Evolutionary conservation across 2,113 vertebrate genomes (phyloP).

Genomic region (Leiothrix lutea): DNA sequence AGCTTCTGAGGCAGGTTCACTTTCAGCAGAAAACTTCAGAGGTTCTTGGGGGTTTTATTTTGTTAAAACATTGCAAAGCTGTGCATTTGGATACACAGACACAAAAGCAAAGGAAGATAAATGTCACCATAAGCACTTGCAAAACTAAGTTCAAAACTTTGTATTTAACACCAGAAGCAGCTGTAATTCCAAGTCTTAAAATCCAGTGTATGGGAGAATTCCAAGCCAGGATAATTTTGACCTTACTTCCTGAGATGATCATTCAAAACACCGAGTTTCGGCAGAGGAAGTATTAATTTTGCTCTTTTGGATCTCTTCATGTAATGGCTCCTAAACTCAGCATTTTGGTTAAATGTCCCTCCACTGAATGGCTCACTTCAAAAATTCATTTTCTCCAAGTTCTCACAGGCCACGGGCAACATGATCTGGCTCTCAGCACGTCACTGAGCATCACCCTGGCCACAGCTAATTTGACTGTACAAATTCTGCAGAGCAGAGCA

Average conservation of each 20-base stretch:
- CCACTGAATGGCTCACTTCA: neutral
- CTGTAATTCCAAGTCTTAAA: neutral
- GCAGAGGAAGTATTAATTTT: fast-evolving
- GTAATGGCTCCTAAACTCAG: neutral
- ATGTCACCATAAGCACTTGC: neutral
- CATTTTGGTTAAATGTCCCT: neutral
- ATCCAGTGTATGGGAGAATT: neutral
- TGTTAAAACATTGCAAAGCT: neutral
- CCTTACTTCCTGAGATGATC: neutral
- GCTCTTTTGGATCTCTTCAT: neutral
- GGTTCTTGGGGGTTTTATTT: neutral
- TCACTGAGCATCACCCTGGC: fast-evolving
- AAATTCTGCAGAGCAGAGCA: neutral
- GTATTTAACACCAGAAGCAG: neutral
- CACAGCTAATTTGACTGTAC: neutral
- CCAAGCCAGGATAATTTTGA: neutral
- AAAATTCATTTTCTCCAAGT: neutral
- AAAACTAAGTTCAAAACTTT: neutral
- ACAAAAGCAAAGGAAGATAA: neutral
- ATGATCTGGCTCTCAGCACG: neutral
- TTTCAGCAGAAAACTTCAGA: neutral
- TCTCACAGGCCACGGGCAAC: fast-evolving
- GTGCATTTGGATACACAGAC: neutral
- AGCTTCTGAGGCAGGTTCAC: neutral
- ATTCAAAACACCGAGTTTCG: neutral